phyloP scores from a whole-genome alignment of 2,113 vertebrate species.

The Ancistrus triradiatus region DNA sequence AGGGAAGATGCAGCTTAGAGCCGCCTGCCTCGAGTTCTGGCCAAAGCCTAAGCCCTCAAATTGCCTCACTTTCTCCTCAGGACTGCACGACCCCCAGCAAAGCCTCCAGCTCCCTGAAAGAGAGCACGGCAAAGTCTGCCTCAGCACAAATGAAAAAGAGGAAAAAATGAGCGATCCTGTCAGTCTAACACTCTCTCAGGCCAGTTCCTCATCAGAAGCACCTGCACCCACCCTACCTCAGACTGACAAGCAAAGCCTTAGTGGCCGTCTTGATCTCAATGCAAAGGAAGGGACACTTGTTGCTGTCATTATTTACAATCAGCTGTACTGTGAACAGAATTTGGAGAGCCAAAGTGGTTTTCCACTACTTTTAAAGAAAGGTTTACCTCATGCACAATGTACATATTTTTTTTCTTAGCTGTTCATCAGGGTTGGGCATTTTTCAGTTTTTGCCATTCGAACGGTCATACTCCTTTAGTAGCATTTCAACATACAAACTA shows the following conservation, averaged over 20 bases:
- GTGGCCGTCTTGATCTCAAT: slow-evolving; percentile 37
- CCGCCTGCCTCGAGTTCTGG: slow-evolving; percentile 64
- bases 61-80: slow-evolving; percentile 66
- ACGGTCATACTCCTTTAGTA: too few relatives aligned
- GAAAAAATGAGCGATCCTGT: slow-evolving; percentile 59
- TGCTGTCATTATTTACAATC: slow-evolving; percentile 27
- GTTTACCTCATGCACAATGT: slow-evolving; percentile 21
- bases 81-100: slow-evolving; percentile 68
- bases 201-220: slow-evolving; percentile 1
- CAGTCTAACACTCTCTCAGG: background rate
- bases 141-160: slow-evolving; percentile 83
- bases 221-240: slow-evolving; percentile 64
- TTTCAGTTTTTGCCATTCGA: too few relatives aligned
- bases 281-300: slow-evolving; percentile 1
- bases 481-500: too few relatives aligned
- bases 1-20: slow-evolving; percentile 80
- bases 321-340: slow-evolving; percentile 20
- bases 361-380: background rate
- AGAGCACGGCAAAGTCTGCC: slow-evolving; percentile 76
- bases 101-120: slow-evolving; percentile 69
- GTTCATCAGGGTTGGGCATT: too few relatives aligned
- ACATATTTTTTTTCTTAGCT: slow-evolving; percentile 15
- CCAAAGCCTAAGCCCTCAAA: slow-evolving; percentile 58
- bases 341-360: background rate
- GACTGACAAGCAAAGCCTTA: slow-evolving; percentile 39